Evolutionary conservation across 2,797 vertebrate species (phyloP), one percentile per base, ranked within the genome.

Genomic region (Vipera latastei): DNA sequence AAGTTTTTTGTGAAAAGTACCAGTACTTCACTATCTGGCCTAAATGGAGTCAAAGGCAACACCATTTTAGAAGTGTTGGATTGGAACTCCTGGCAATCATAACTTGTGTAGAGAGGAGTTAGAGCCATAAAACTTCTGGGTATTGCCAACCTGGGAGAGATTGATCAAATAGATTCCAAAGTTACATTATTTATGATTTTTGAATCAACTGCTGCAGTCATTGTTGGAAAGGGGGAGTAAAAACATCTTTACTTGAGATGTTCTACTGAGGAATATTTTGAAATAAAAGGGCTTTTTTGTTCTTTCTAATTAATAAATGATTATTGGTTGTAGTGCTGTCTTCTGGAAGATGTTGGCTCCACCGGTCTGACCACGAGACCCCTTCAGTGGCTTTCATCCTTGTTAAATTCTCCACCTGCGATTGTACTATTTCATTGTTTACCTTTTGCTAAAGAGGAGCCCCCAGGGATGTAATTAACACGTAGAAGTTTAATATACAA

Each of bases 341-440:
- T 96, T 96, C 93, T 94, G 95, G 96, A 93, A 96, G 95, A 95
- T 92, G 93, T 88, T 90, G 95, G 95, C 96, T 96, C 95, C 94
- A 95, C 97, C 95, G 96, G 55, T 95, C 96, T 95, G 94, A 91
- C 96, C 96, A 95, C 93, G 93, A 93, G 94, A 95, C 96, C 95
- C 95, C 92, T 94, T 91, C 92, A 94, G 93, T 91, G 94, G 94
- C 95, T 97, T 95, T 93, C 95, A 96, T 93, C 96, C 96, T 95
- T 97, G 97, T 97, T 97, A 95, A 94, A 92, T 89, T 96, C 94
- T 96, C 93, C 94, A 95, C 94, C 95, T 96, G 94, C 96, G 96
- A 96, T 94, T 94, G 94, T 96, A 95, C 90, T 94, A 91, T 63
- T 94, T 96, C 95, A 95, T 96, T 93, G 94, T 94, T 97, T 96